These are phyloP conservation scores for Cladopsammia gracilis DNA, from an alignment of 64 coral and sea anemone genomes.

Conservation along the genomic window DNA sequence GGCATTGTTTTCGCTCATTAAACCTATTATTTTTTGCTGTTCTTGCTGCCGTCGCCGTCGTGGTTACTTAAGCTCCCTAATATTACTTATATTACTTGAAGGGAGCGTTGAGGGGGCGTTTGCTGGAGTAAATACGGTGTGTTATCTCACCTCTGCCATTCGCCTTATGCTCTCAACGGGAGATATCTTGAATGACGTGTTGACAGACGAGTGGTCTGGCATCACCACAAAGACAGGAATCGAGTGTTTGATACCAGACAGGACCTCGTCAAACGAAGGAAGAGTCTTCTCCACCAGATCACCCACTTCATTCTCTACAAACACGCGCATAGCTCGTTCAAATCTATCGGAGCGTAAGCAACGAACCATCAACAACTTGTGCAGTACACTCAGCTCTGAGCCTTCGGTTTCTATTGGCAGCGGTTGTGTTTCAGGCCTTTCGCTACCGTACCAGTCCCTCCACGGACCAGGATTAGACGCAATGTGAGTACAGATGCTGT, in stretches of 20 bases:
- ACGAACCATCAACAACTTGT: conserved; percentile 85
- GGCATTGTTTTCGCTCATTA: no score
- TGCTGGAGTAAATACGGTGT: no score
- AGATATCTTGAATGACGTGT: conserved; percentile 42
- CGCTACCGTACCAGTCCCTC: conserved; percentile 86
- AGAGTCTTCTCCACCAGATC: conserved; percentile 66
- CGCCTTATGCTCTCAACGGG: conserved; percentile 63
- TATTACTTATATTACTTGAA: no score
- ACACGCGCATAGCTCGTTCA: conserved; percentile 61
- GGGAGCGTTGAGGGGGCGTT: no score
- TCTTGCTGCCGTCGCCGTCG: no score
- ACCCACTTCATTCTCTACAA: conserved; percentile 63
- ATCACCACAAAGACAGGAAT: conserved; percentile 85
- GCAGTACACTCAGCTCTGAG: conserved; percentile 50
- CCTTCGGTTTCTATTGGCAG: conserved; percentile 64
- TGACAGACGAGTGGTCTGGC: conserved; percentile 56
- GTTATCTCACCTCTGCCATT: conserved; percentile 72
- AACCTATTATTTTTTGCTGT: no score
- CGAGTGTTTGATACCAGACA: conserved; percentile 74
- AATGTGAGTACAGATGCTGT: conserved; percentile 90
- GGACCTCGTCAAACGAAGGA: conserved; percentile 58
- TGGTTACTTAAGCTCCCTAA: no score
- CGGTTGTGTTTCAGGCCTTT: conserved; percentile 60
- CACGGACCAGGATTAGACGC: conserved; percentile 80
- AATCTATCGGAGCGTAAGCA: conserved; percentile 87